Evolutionary conservation across 2,797 vertebrate species (phyloP).

Genomic region (Tokudaia muenninki): DNA sequence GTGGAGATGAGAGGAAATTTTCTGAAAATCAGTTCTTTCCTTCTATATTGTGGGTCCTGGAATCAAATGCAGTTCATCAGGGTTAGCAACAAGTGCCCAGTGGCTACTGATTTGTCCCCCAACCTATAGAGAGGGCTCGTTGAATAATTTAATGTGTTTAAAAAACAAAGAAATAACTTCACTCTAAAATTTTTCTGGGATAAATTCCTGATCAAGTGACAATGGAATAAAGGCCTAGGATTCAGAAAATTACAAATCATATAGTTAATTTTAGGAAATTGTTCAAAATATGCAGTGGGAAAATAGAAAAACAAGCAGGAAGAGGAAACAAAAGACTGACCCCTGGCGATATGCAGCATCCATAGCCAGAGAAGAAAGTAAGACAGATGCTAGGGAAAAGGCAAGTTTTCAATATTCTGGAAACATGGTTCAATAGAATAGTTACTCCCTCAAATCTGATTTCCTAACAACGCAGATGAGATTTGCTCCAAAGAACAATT

Average conservation of each 20-base stretch:
- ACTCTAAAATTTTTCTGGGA: background rate
- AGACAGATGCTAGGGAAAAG: background rate
- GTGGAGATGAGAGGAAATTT: background rate
- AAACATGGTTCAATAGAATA: background rate
- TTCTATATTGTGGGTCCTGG: background rate
- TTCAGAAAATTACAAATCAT: background rate
- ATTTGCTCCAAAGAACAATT: background rate
- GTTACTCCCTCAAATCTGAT: background rate
- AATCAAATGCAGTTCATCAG: background rate
- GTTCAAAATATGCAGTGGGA: background rate
- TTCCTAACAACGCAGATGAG: background rate
- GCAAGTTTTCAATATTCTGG: background rate
- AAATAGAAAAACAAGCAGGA: background rate
- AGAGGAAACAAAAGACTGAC: background rate
- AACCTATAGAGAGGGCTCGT: background rate
- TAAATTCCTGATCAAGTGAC: background rate
- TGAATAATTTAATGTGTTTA: slow-evolving; percentile 11
- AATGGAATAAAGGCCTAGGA: background rate
- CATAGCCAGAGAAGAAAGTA: background rate
- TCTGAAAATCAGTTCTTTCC: background rate
- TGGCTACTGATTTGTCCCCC: background rate
- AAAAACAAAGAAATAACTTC: background rate
- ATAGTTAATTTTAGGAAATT: background rate
- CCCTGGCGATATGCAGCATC: background rate
- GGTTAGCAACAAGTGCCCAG: background rate